Conservation (phyloP, 2,113 vertebrate genomes). For the Notarius lentiginosus region DNA sequence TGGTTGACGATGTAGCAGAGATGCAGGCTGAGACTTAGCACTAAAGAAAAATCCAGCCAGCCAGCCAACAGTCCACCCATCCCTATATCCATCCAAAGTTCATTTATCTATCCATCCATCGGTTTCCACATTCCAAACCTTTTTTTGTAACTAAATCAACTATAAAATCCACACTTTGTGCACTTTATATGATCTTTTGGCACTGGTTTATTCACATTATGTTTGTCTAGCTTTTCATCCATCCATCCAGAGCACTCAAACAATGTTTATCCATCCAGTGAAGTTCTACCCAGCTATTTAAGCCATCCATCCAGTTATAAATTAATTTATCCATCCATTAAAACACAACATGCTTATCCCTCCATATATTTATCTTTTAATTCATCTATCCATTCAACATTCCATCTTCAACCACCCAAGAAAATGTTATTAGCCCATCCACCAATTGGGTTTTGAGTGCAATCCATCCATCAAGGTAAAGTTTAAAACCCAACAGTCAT, state of each 20-base stretch:
- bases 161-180: not conserved
- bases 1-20: not conserved
- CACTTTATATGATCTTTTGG: not conserved
- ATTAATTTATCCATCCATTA: not conserved
- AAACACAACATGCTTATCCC: not conserved
- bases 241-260: not conserved
- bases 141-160: not conserved
- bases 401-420: not conserved
- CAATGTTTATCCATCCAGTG: not conserved
- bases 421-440: not conserved
- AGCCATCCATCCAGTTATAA: not conserved
- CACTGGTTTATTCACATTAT: not conserved
- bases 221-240: not conserved
- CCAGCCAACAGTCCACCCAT: not conserved
- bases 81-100: not conserved
- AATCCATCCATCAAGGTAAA: not conserved
- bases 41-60: not conserved
- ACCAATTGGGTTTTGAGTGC: not conserved
- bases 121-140: not conserved
- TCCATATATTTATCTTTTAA: not conserved
- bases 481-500: not conserved
- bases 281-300: not conserved
- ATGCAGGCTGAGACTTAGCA: not conserved
- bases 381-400: not conserved
- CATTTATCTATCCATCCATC: not conserved